Evolutionary conservation across 2,113 vertebrate species (phyloP).

Genomic region (Rattus rattus): DNA sequence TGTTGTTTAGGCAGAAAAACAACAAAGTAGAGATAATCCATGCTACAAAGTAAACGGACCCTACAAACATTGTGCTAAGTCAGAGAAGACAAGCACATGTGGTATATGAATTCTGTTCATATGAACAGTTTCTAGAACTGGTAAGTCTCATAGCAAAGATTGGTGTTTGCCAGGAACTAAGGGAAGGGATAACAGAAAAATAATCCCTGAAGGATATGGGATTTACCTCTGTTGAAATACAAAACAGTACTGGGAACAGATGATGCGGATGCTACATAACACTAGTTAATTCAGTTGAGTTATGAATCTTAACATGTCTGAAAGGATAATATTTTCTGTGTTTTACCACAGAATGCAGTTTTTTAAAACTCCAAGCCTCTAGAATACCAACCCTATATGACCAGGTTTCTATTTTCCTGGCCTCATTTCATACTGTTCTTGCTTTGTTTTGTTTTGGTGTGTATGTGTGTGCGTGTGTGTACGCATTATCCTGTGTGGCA

Average conservation of each 20-base stretch:
- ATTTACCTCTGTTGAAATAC: background rate
- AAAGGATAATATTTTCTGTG: background rate
- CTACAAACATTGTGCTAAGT: background rate
- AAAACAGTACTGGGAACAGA: background rate
- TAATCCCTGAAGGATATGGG: background rate
- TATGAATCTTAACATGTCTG: background rate
- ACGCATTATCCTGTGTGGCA: background rate
- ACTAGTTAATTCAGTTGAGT: background rate
- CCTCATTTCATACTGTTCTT: conserved; percentile 32
- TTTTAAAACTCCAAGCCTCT: background rate
- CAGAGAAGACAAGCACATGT: conserved; percentile 16
- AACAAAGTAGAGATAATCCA: background rate
- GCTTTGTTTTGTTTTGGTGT: background rate
- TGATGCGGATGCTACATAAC: background rate
- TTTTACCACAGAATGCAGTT: background rate
- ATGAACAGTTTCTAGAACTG: background rate
- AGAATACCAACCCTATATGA: background rate
- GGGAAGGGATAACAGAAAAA: background rate
- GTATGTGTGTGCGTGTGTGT: background rate
- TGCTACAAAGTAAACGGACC: background rate
- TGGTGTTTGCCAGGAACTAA: background rate
- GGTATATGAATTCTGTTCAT: background rate
- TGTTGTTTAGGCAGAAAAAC: conserved; percentile 4
- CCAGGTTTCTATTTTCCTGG: background rate
- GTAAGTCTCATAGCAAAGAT: background rate